Evolutionary conservation across 2,888 invertebrate genomes (phyloP), one percentile per base, ranked within the genome.

Genomic region (Megalurothrips usitatus): DNA sequence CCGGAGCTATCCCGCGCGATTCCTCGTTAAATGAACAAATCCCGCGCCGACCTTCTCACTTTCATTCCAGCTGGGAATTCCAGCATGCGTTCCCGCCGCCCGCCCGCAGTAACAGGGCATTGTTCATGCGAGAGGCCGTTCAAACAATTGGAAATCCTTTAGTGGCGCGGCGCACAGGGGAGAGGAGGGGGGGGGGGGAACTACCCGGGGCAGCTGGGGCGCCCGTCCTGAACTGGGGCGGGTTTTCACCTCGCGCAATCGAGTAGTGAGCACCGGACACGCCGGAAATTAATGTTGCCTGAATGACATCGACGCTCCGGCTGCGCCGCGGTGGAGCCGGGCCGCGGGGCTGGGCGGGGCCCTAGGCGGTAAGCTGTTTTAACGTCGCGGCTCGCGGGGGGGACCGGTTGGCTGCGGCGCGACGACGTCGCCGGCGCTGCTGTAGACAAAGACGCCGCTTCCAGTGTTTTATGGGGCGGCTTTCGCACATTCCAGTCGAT

Each of bases 401-500:
- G 11, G 68, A 68, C 68, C 68, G 68, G 68, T 68, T 68, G 34
- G n/a, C n/a, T n/a, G 63, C 63, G 63, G 63, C 19, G 14, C 63
- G 63, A 17, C 52, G 52, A 14, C 52, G 14, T n/a, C n/a, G n/a
- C n/a, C n/a, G n/a, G n/a, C 17, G 58, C 14, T 58, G n/a, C 6
- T 68, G 23, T 68, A 68, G 68, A 68, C 68, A 68, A 68, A 68
- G 68, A 68, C 23, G 23, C 23, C 11, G 68, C 14, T 14, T 68
- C 68, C 68, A 68, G 68, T 68, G 68, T 68, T 68, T 68, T 68
- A 68, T 68, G 68, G 23, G 68, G 19, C 68, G 11, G 68, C 68
- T 68, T 68, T 68, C n/a, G 68, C 68, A 68, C 68, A 68, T 68
- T 68, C 68, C 68, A 68, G 23, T 23, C 68, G 68, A 68, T 68